Percentiles rank a stretch among this genome's conserved stretches.
Conservation (phyloP, 2,797 vertebrate species). For the Streptopelia turtur region DNA sequence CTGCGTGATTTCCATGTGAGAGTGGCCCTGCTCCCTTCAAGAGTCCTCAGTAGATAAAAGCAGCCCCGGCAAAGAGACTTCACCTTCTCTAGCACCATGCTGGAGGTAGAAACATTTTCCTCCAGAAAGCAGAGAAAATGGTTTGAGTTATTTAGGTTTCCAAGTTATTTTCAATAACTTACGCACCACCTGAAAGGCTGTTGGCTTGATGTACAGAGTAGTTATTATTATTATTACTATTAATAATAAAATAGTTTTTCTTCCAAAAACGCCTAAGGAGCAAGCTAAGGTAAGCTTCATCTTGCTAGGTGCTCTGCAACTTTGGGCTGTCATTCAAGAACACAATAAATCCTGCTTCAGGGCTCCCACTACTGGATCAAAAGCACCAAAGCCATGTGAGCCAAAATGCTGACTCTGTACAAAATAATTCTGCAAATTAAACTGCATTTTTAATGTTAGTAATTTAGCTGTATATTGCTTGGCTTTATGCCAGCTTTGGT, state of each 20-base stretch:
- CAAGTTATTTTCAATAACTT: constrained; percentile 12
- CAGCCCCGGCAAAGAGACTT: background rate
- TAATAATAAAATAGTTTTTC: background rate
- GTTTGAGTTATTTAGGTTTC: background rate
- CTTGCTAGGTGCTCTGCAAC: constrained; percentile 4
- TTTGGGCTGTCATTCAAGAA: constrained; percentile 30
- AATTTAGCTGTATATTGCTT: background rate
- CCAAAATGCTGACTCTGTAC: background rate
- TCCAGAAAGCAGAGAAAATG: background rate
- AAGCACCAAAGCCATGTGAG: background rate
- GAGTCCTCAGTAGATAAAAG: background rate
- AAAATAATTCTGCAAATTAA: constrained; percentile 15
- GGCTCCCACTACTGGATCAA: constrained; percentile 42
- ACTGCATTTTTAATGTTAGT: background rate
- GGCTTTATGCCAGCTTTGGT: background rate
- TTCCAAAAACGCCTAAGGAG: constrained; percentile 47
- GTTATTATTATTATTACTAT: constrained; percentile 39
- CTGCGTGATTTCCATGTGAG: background rate
- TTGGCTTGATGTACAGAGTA: background rate
- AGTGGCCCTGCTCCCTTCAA: background rate
- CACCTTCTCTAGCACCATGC: background rate
- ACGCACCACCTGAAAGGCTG: constrained; percentile 7
- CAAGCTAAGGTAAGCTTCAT: constrained; percentile 7
- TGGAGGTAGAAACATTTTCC: background rate
- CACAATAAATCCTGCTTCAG: constrained; percentile 34